phyloP scores from a whole-genome alignment of 2,113 vertebrate species.

The Tamias sibiricus region DNA sequence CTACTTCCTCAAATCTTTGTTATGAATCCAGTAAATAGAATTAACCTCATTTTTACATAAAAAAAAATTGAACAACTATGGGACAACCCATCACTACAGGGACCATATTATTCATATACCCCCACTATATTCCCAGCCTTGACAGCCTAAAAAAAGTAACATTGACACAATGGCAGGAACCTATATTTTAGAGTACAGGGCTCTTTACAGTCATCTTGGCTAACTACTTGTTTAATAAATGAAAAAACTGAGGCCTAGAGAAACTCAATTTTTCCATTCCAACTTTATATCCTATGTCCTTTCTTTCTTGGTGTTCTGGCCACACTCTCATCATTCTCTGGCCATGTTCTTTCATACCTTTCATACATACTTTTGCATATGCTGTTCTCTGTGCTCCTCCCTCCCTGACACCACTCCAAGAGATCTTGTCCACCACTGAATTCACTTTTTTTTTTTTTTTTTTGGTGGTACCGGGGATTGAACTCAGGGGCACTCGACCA shows the following conservation, averaged over 20 bases:
- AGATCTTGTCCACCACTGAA: not conserved
- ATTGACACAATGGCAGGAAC: not conserved
- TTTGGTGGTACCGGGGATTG: too few species aligned
- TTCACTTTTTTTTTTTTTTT: not conserved
- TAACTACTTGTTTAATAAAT: not conserved
- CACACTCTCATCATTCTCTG: not conserved
- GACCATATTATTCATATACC: not conserved
- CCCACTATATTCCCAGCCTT: not conserved
- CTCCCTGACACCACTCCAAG: not conserved
- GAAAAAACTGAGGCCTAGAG: not conserved
- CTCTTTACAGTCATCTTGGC: not conserved
- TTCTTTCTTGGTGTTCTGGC: not conserved
- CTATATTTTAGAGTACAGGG: not conserved
- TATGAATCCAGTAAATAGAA: not conserved
- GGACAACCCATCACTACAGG: not conserved
- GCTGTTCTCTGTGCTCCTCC: not conserved
- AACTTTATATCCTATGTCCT: not conserved
- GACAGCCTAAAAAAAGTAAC: not conserved
- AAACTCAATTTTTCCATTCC: not conserved
- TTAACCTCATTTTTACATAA: not conserved
- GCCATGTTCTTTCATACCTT: not conserved
- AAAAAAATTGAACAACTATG: conserved; percentile 1
- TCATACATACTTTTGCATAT: not conserved
- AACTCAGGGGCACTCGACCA: too few species aligned
- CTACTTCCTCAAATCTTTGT: not conserved